Percentiles rank a stretch among this genome's conserved stretches.
Conservation (phyloP, 1,140 invertebrate species). For the Danaus plexippus region DNA sequence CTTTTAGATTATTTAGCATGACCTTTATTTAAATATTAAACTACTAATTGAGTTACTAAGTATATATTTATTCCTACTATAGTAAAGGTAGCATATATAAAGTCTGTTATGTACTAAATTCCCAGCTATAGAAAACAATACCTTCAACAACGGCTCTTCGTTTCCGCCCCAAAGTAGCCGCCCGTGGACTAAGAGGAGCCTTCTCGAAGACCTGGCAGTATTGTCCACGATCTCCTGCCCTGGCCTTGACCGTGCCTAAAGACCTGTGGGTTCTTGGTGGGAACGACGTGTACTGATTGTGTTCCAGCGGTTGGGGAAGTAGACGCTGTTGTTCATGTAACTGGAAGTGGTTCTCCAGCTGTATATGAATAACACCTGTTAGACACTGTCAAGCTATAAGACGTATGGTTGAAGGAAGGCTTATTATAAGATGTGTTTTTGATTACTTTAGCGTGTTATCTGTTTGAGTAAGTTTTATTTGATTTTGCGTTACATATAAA, state of each 20-base stretch:
- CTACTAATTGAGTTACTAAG: too few species aligned
- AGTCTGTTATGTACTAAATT: too few species aligned
- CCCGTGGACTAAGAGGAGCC: conserved; percentile 51
- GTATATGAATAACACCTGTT: not conserved
- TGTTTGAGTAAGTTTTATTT: too few species aligned
- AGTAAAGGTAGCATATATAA: too few species aligned
- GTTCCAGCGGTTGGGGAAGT: conserved; percentile 53
- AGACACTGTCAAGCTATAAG: too few species aligned
- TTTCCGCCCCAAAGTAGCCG: conserved; percentile 61
- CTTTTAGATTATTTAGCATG: too few species aligned
- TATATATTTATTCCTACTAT: too few species aligned
- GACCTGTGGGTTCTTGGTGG: conserved; percentile 48
- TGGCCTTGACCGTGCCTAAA: conserved; percentile 48
- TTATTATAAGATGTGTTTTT: too few species aligned
- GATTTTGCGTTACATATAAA: too few species aligned
- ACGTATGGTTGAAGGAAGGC: too few species aligned
- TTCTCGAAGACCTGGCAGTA: conserved; percentile 68
- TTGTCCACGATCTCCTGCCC: conserved; percentile 55
- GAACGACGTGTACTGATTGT: conserved; percentile 64
- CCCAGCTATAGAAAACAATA: conserved; percentile 12
- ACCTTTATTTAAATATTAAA: too few species aligned
- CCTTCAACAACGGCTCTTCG: conserved; percentile 50
- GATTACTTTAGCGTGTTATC: too few species aligned
- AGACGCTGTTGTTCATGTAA: conserved; percentile 66
- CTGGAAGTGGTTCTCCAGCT: conserved; percentile 67